These are phyloP conservation scores for Hippopotamus amphibius DNA, from an alignment of 2,113 vertebrate species.

Conservation along the genomic window DNA sequence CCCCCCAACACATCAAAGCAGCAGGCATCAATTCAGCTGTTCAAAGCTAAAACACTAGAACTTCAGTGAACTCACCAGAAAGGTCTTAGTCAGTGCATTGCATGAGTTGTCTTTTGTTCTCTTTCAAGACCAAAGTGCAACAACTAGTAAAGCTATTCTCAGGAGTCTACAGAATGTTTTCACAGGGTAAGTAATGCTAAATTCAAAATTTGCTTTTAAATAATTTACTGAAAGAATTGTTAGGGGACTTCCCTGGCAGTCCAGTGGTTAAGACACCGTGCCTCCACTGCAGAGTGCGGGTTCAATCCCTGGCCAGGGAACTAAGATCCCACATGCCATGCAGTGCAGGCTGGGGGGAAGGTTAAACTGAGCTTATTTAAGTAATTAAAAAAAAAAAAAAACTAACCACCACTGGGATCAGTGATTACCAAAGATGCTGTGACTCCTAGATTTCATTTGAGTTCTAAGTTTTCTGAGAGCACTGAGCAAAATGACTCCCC, in stretches of 20 bases:
- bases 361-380: no score
- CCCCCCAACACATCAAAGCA: slow-evolving; percentile 58
- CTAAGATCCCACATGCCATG: no score
- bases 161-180: slow-evolving; percentile 6
- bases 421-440: not conserved
- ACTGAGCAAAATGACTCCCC: not conserved
- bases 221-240: slow-evolving; percentile 17
- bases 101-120: slow-evolving; percentile 44
- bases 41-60: slow-evolving; percentile 60
- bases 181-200: not conserved
- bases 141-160: slow-evolving; percentile 30
- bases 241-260: not conserved
- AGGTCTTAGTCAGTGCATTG: not conserved
- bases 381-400: no score
- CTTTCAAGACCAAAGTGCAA: slow-evolving; percentile 40
- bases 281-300: no score
- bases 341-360: no score
- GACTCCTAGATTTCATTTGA: not conserved
- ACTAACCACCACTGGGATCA: not conserved
- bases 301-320: no score
- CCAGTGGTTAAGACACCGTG: no score
- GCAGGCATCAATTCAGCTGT: slow-evolving; percentile 35
- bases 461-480: not conserved
- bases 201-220: slow-evolving; percentile 40
- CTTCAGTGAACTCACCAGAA: slow-evolving; percentile 2